Percentiles rank a stretch among this genome's conserved stretches.
Evolutionary conservation across 2,888 invertebrate genomes (phyloP).

Genomic region (Seira musarum): DNA sequence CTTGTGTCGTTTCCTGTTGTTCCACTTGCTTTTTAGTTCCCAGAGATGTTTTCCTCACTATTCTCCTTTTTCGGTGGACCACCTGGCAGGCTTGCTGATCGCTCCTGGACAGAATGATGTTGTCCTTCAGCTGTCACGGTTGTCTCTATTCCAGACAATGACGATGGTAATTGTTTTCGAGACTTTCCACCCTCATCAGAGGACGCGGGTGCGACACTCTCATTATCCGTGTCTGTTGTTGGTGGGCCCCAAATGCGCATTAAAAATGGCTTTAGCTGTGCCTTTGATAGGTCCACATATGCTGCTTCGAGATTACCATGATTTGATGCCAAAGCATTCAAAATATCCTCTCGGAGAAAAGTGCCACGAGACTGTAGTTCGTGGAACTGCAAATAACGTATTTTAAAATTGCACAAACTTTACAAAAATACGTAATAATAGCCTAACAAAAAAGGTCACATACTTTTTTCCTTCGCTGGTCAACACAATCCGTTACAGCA

Average conservation of each 20-base stretch:
- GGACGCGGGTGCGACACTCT: constrained; percentile 70
- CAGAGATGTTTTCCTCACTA: constrained; percentile 21
- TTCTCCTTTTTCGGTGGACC: not conserved
- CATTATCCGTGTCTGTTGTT: constrained; percentile 76
- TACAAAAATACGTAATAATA: too few species aligned
- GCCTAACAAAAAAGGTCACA: not conserved
- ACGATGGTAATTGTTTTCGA: not conserved
- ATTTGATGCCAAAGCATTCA: constrained; percentile 81
- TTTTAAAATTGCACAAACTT: too few species aligned
- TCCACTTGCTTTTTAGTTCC: constrained; percentile 12
- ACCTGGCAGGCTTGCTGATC: not conserved
- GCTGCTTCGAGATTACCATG: constrained; percentile 83
- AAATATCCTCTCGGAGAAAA: constrained; percentile 81
- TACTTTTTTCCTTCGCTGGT: constrained; percentile 87
- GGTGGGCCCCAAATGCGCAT: constrained; percentile 85
- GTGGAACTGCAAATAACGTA: constrained; percentile 74
- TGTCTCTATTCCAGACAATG: not conserved
- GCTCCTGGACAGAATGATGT: not conserved
- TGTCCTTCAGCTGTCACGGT: not conserved
- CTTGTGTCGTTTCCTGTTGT: not conserved
- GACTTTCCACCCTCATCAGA: constrained; percentile 25
- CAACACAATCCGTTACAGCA: constrained; percentile 90
- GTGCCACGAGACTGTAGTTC: constrained; percentile 79
- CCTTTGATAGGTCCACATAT: constrained; percentile 81
- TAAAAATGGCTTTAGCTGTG: constrained; percentile 84